Conservation (phyloP, 1,140 invertebrate species). For the Anadara kagoshimensis region DNA sequence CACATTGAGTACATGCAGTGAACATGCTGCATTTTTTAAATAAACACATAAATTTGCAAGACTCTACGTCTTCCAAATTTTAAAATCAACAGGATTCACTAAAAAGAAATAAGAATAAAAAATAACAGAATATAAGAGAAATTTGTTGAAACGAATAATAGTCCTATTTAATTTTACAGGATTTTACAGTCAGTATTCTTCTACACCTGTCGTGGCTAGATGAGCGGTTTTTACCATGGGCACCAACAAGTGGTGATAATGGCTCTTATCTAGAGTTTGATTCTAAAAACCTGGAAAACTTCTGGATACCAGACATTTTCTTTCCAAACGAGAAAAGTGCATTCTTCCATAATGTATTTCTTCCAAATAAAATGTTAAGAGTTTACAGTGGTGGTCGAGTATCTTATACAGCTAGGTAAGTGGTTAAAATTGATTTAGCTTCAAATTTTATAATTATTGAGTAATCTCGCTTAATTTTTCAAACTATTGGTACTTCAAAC, state of each 20-base stretch:
- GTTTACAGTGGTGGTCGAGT: slow-evolving; percentile 70
- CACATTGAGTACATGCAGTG: too few species aligned
- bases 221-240: slow-evolving; percentile 33
- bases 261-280: slow-evolving; percentile 52
- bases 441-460: too few species aligned
- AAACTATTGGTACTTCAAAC: too few species aligned
- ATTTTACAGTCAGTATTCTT: slow-evolving; percentile 59
- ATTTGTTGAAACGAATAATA: too few species aligned
- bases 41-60: too few species aligned
- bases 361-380: slow-evolving; percentile 73
- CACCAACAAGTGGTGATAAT: background rate
- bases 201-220: slow-evolving; percentile 60
- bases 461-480: too few species aligned
- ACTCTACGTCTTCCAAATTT: too few species aligned
- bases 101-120: too few species aligned
- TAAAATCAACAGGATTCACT: too few species aligned
- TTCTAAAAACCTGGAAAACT: slow-evolving; percentile 58
- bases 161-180: slow-evolving; percentile 47
- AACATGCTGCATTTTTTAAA: too few species aligned
- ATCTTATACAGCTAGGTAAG: slow-evolving; percentile 74
- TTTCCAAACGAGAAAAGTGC: slow-evolving; percentile 75
- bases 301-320: slow-evolving; percentile 75
- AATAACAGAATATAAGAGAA: too few species aligned
- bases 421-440: too few species aligned
- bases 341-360: slow-evolving; percentile 73